Evolutionary conservation across 1,140 invertebrate species (phyloP).

Genomic region (Meloidogyne chitwoodi): DNA sequence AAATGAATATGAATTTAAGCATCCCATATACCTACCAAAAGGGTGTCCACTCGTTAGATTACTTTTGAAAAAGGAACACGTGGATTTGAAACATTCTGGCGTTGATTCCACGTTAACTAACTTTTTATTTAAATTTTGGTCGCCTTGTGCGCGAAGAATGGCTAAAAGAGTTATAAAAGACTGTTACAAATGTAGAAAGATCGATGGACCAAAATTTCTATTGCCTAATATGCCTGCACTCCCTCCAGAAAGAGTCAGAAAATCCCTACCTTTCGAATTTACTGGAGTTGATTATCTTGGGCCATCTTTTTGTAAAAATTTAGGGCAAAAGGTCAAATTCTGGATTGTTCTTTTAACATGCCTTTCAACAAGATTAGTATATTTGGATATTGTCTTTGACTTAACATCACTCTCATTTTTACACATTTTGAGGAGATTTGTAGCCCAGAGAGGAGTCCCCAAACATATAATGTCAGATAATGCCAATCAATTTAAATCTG

Average conservation of each 20-base stretch:
- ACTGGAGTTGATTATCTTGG: conserved; percentile 16
- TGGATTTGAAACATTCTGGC: not conserved
- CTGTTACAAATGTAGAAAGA: not conserved
- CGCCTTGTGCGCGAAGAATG: not conserved
- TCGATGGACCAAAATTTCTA: not conserved
- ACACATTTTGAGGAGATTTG: not conserved
- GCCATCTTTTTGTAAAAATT: not conserved
- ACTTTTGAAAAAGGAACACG: conserved; percentile 4
- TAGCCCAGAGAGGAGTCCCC: not conserved
- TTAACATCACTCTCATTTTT: not conserved
- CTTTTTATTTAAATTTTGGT: conserved; percentile 18
- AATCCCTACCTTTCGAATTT: not conserved
- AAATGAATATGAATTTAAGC: not conserved
- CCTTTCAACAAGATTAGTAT: not conserved
- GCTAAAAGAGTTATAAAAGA: not conserved
- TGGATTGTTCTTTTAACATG: conserved; percentile 4
- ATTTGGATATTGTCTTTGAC: not conserved
- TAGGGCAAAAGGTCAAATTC: not conserved
- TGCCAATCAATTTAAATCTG: not conserved
- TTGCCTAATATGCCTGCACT: not conserved
- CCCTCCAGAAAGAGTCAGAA: not conserved
- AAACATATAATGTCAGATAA: not conserved
- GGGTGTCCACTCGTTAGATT: not conserved
- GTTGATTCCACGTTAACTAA: conserved; percentile 7
- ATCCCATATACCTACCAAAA: not conserved